phyloP scores from a whole-genome alignment of 2,797 vertebrate species.

The Enteromius mattozi region DNA sequence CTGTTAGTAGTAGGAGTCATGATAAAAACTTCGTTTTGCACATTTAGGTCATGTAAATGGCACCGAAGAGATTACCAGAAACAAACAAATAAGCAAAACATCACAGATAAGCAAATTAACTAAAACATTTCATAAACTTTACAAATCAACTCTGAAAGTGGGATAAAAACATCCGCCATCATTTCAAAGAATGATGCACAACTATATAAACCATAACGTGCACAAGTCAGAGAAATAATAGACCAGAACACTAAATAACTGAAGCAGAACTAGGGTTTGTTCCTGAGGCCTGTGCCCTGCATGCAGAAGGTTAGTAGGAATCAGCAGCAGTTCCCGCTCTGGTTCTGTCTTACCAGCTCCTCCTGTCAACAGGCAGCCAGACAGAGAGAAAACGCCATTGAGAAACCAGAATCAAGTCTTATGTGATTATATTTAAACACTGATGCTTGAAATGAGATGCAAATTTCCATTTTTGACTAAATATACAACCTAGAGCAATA shows the following conservation, averaged over 20 bases:
- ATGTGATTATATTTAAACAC: background rate
- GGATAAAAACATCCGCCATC: slow-evolving; percentile 21
- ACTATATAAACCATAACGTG: slow-evolving; percentile 39
- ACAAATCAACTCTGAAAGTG: slow-evolving; percentile 16
- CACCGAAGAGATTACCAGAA: background rate
- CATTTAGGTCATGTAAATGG: slow-evolving; percentile 29
- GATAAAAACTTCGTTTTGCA: background rate
- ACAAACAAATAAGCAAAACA: slow-evolving; percentile 10
- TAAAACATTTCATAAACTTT: background rate
- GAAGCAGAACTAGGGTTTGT: slow-evolving; percentile 4
- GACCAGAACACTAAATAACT: slow-evolving; percentile 7
- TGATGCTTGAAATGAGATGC: background rate
- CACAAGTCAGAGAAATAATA: slow-evolving; percentile 39
- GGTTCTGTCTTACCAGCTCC: slow-evolving; percentile 72
- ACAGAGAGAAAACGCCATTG: slow-evolving; percentile 53
- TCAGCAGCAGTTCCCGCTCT: background rate
- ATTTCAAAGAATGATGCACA: slow-evolving; percentile 47
- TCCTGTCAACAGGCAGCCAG: slow-evolving; percentile 66
- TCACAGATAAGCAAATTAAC: slow-evolving; percentile 12
- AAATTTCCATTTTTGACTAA: background rate
- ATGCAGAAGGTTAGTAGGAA: slow-evolving; percentile 31
- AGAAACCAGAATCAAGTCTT: slow-evolving; percentile 24
- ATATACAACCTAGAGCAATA: background rate
- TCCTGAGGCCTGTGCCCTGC: slow-evolving; percentile 20
- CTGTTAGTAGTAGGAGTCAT: slow-evolving; percentile 10